These are phyloP conservation scores for Drosophila parabipectinata DNA, from an alignment of 1,140 invertebrate genomes.

Conservation along the genomic window DNA sequence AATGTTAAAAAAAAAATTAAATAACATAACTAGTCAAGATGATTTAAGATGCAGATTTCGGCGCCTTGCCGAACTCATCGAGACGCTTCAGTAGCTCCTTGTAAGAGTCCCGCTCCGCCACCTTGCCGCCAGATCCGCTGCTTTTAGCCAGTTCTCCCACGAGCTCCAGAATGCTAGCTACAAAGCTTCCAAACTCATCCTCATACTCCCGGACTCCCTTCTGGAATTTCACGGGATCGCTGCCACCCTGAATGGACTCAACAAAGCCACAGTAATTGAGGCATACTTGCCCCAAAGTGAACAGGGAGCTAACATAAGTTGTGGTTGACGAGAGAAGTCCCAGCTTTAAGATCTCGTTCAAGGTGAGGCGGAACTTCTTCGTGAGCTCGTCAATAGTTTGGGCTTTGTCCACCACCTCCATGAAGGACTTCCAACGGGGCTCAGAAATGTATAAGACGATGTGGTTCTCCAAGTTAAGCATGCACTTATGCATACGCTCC, in stretches of 20 bases:
- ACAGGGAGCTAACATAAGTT: conserved; percentile 50
- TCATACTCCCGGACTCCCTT: conserved; percentile 27
- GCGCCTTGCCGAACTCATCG: neutral
- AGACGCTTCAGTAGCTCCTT: conserved; percentile 48
- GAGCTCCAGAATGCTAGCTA: conserved; percentile 43
- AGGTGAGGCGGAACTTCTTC: conserved; percentile 20
- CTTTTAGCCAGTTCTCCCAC: conserved; percentile 31
- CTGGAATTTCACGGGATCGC: neutral
- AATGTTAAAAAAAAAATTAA: neutral
- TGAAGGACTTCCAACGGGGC: conserved; percentile 40
- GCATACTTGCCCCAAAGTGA: conserved; percentile 56
- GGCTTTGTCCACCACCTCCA: conserved; percentile 3
- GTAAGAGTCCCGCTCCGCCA: conserved; percentile 30
- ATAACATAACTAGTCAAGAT: neutral
- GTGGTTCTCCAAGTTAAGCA: conserved; percentile 56
- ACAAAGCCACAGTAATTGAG: conserved; percentile 53
- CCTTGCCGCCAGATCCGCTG: neutral
- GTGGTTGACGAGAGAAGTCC: conserved; percentile 32
- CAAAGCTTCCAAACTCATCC: conserved; percentile 39
- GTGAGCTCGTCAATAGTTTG: conserved; percentile 49
- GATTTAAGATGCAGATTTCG: neutral
- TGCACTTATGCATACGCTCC: conserved; percentile 37
- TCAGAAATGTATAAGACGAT: conserved; percentile 46
- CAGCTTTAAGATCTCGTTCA: conserved; percentile 30
- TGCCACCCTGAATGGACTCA: conserved; percentile 3